A percentile compares a stretch with the other conserved stretches of the same genome.
Evolutionary conservation across 1,140 invertebrate genomes (phyloP).

Genomic region (Matsumurasca onukii): DNA sequence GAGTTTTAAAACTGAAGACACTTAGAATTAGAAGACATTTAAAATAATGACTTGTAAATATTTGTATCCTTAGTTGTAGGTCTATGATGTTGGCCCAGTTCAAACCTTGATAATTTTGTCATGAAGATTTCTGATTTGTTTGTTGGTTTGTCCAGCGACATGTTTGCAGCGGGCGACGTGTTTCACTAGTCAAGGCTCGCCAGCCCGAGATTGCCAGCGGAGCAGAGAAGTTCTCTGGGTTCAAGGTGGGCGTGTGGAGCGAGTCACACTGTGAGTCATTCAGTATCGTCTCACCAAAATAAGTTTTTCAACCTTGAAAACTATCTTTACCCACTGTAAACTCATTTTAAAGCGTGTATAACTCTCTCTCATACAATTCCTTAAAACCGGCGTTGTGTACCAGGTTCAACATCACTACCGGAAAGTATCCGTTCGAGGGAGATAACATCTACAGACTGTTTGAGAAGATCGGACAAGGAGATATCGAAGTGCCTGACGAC

Average conservation of each 20-base stretch:
- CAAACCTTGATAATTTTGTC: too few relatives aligned
- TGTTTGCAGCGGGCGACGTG: constrained; percentile 84
- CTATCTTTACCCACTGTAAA: too few relatives aligned
- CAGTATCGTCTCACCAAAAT: too few relatives aligned
- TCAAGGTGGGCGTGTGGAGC: constrained; percentile 98
- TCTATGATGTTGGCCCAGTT: too few relatives aligned
- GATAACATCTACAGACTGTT: constrained; percentile 94
- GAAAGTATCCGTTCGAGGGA: constrained; percentile 93
- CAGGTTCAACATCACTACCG: constrained; percentile 94
- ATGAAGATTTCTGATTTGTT: background rate
- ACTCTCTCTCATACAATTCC: too few relatives aligned
- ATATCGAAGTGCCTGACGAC: constrained; percentile 75
- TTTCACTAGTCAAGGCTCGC: constrained; percentile 88
- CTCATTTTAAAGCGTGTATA: too few relatives aligned
- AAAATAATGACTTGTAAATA: too few relatives aligned
- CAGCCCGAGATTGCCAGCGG: constrained; percentile 99
- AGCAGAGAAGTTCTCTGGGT: constrained; percentile 86
- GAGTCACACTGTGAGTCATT: constrained; percentile 86
- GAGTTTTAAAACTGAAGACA: too few relatives aligned
- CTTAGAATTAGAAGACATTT: too few relatives aligned
- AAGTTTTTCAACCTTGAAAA: background rate
- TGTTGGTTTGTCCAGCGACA: constrained; percentile 61
- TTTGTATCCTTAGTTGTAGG: too few relatives aligned
- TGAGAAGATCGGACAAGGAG: constrained; percentile 89
- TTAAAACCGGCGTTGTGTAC: constrained; percentile 45